Percentiles rank a stretch among this genome's conserved stretches.
phyloP scores from a whole-genome alignment of 2,888 invertebrate genomes.

The Lepidonotus clava region DNA sequence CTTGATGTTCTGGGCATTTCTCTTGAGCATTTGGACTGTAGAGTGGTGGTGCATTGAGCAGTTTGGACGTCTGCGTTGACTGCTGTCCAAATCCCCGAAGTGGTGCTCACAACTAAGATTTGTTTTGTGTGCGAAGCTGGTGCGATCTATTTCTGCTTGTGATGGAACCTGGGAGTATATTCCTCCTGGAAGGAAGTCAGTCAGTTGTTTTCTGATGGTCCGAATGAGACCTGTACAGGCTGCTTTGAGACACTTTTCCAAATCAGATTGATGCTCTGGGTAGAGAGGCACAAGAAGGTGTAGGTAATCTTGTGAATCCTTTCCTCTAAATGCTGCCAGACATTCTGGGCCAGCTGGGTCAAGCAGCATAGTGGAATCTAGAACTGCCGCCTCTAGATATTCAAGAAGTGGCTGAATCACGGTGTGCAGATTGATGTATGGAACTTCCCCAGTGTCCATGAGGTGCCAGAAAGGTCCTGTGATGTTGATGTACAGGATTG shows the following conservation, averaged over 20 bases:
- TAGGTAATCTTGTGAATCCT: neutral
- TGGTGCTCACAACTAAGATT: conserved; percentile 66
- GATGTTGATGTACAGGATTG: conserved; percentile 60
- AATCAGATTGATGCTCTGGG: conserved; percentile 13
- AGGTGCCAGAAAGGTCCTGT: conserved; percentile 64
- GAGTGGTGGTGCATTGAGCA: conserved; percentile 64
- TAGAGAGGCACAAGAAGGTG: neutral
- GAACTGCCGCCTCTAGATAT: neutral
- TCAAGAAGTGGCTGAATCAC: neutral
- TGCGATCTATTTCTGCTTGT: conserved; percentile 49
- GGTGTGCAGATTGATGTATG: conserved; percentile 60
- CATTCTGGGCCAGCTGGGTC: conserved; percentile 13
- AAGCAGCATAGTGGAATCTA: neutral
- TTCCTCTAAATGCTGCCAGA: neutral
- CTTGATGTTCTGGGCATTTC: conserved; percentile 59
- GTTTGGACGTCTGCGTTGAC: conserved; percentile 62
- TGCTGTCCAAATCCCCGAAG: conserved; percentile 65
- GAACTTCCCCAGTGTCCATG: conserved; percentile 44
- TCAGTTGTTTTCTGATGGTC: no score
- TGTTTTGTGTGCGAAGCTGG: conserved; percentile 60
- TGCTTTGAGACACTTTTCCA: conserved; percentile 56
- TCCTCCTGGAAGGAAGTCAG: conserved; percentile 63
- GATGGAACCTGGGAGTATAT: conserved; percentile 10
- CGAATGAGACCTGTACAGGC: no score
- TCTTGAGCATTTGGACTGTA: conserved; percentile 63